These are phyloP conservation scores for Melieria crassipennis DNA, from an alignment of 2,888 invertebrate species.

Conservation along the genomic window DNA sequence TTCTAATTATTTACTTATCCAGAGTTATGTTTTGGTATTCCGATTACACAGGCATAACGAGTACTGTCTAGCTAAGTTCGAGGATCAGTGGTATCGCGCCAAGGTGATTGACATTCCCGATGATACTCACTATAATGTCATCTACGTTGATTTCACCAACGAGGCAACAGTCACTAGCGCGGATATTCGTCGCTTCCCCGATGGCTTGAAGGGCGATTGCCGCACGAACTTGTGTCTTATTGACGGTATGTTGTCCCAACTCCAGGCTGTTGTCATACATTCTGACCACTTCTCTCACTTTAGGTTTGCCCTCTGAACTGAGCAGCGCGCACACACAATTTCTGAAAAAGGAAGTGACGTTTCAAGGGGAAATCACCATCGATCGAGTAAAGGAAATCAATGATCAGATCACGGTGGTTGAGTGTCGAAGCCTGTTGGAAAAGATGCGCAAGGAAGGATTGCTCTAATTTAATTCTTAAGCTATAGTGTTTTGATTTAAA, in stretches of 20 bases:
- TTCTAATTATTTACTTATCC: no score
- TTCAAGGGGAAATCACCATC: slow-evolving; percentile 31
- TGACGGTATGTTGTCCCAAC: slow-evolving; percentile 40
- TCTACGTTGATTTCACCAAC: slow-evolving; percentile 50
- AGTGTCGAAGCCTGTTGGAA: slow-evolving; percentile 18
- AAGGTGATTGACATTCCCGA: slow-evolving; percentile 42
- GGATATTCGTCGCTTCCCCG: slow-evolving; percentile 48
- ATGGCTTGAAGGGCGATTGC: slow-evolving; percentile 44
- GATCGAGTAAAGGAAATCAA: slow-evolving; percentile 36
- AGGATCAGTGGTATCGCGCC: slow-evolving; percentile 50
- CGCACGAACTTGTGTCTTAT: slow-evolving; percentile 46
- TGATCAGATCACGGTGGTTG: slow-evolving; percentile 14
- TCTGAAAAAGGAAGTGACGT: slow-evolving; percentile 27
- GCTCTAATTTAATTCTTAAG: neutral
- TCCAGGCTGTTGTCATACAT: neutral
- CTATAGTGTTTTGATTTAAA: no score
- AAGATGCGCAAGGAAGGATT: slow-evolving; percentile 18
- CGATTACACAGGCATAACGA: slow-evolving; percentile 38
- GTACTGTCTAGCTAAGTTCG: slow-evolving; percentile 48
- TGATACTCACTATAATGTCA: slow-evolving; percentile 39
- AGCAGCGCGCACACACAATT: slow-evolving; percentile 29
- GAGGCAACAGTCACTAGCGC: slow-evolving; percentile 42
- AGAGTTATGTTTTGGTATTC: no score
- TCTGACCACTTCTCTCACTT: neutral
- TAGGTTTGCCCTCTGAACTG: slow-evolving; percentile 36